Evolutionary conservation across 2,888 invertebrate species (phyloP).

Genomic region (Tillus elongatus): DNA sequence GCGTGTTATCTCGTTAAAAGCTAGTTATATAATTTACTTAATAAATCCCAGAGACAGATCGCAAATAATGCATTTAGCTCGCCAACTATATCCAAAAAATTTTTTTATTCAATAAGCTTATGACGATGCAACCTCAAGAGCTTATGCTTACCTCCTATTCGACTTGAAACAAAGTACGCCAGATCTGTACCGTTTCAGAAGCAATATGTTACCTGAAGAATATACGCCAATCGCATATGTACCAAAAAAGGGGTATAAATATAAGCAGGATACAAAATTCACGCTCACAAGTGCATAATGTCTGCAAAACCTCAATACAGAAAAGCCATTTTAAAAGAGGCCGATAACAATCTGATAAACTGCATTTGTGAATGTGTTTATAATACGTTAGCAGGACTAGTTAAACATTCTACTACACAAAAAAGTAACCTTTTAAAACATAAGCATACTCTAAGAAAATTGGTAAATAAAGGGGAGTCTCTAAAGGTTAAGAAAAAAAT

Average conservation of each 20-base stretch:
- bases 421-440: slow-evolving; percentile 7
- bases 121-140: slow-evolving; percentile 16
- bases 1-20: slow-evolving; percentile 21
- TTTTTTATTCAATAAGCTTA: slow-evolving; percentile 19
- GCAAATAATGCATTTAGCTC: slow-evolving; percentile 17
- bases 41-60: slow-evolving; percentile 21
- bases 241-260: slow-evolving; percentile 13
- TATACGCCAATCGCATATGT: slow-evolving; percentile 7
- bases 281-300: background rate
- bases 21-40: slow-evolving; percentile 22
- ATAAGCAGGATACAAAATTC: background rate
- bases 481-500: slow-evolving; percentile 8
- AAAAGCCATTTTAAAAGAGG: slow-evolving; percentile 8
- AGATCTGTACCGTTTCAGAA: slow-evolving; percentile 15
- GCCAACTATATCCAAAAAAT: slow-evolving; percentile 20
- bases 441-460: slow-evolving; percentile 8
- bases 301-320: slow-evolving; percentile 5
- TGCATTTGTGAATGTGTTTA: slow-evolving; percentile 9
- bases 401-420: slow-evolving; percentile 8
- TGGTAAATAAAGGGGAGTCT: slow-evolving; percentile 6
- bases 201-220: slow-evolving; percentile 16
- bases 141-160: slow-evolving; percentile 19
- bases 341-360: slow-evolving; percentile 2
- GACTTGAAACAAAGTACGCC: slow-evolving; percentile 21
- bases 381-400: slow-evolving; percentile 10